Conservation (phyloP, 2,113 vertebrate species). For the Pantherophis guttatus region DNA sequence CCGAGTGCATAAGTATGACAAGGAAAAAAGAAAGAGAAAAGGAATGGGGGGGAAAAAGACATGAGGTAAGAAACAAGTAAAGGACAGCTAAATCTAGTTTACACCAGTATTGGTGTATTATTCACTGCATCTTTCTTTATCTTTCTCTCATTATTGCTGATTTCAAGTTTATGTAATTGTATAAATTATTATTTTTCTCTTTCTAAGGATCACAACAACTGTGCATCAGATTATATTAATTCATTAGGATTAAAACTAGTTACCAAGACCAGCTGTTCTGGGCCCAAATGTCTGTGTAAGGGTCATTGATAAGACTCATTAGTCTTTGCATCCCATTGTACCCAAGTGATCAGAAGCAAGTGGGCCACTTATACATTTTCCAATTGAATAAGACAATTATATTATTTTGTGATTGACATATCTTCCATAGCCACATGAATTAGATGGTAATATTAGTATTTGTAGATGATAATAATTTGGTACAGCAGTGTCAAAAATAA, state of each 20-base stretch:
- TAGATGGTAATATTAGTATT: not conserved
- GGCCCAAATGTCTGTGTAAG: not conserved
- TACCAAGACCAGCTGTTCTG: not conserved
- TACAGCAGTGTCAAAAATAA: not conserved
- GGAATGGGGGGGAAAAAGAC: not conserved
- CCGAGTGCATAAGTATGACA: not conserved
- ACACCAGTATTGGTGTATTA: not conserved
- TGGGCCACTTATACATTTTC: not conserved
- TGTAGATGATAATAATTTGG: not conserved
- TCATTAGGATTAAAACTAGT: not conserved
- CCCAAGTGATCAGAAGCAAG: not conserved
- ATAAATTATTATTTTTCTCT: not conserved
- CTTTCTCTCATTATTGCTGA: not conserved
- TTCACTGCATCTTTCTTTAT: not conserved
- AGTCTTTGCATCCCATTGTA: not conserved
- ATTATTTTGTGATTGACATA: not conserved
- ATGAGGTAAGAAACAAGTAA: not conserved
- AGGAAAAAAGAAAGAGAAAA: not conserved
- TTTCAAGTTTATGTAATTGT: not conserved
- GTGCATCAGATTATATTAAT: not conserved
- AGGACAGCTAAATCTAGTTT: not conserved
- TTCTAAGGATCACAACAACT: not conserved
- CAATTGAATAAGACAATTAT: not conserved
- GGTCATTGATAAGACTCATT: not conserved
- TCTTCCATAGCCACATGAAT: not conserved